Evolutionary conservation across 2,888 invertebrate genomes (phyloP).

Genomic region (Cotesia congregata): DNA sequence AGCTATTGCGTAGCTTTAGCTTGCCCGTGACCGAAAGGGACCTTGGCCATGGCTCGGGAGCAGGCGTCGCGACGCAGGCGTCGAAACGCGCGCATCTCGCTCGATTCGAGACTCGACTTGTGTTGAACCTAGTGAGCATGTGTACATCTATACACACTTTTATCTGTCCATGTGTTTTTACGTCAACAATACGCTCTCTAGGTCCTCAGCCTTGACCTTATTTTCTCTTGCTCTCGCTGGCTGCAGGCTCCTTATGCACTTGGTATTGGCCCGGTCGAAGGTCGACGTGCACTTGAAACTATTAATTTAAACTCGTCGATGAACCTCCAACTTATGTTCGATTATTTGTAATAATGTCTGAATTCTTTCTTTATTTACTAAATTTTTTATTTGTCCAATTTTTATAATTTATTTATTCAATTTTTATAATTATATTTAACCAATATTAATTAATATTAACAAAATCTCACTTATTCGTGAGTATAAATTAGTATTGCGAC

Average conservation of each 20-base stretch:
- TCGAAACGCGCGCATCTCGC: conserved; percentile 55
- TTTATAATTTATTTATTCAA: background rate
- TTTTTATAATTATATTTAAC: background rate
- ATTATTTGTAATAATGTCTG: conserved; percentile 8
- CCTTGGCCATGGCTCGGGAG: conserved; percentile 66
- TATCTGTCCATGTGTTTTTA: conserved; percentile 29
- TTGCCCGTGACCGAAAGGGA: conserved; percentile 66
- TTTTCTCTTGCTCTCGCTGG: conserved; percentile 51
- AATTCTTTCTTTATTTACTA: background rate
- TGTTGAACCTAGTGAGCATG: background rate
- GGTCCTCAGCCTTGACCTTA: conserved; percentile 61
- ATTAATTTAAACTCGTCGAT: conserved; percentile 34
- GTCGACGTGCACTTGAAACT: conserved; percentile 47
- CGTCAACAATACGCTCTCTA: conserved; percentile 40
- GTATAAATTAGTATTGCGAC: too few species aligned
- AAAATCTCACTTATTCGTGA: too few species aligned
- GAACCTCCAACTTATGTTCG: conserved; percentile 25
- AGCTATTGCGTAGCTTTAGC: conserved; percentile 38
- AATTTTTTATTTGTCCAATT: background rate
- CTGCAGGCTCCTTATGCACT: conserved; percentile 51
- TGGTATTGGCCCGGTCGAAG: conserved; percentile 45
- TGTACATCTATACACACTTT: conserved; percentile 25
- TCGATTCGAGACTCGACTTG: conserved; percentile 45
- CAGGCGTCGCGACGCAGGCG: conserved; percentile 61
- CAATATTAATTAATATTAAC: too few species aligned